Evolutionary conservation across 2,113 vertebrate genomes (phyloP).

Genomic region (Sapajus apella): DNA sequence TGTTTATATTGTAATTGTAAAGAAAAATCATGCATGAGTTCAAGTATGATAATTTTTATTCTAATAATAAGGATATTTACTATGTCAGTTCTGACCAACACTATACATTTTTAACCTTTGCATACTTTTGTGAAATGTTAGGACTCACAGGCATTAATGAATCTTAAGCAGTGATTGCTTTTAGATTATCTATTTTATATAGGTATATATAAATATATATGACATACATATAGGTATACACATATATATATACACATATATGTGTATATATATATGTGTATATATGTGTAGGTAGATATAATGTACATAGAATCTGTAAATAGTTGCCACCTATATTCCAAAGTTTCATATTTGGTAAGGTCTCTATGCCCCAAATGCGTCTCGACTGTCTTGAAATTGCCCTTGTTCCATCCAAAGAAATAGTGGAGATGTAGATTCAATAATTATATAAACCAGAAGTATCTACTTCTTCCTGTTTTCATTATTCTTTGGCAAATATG

Average conservation of each 20-base stretch:
- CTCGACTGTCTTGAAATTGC: neutral
- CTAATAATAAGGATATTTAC: constrained; percentile 30
- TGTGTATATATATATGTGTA: too few relatives aligned
- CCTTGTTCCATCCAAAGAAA: neutral
- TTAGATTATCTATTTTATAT: neutral
- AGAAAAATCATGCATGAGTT: neutral
- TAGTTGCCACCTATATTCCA: neutral
- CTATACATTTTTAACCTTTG: neutral
- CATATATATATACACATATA: fast-evolving
- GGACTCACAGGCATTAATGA: neutral
- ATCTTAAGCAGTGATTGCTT: neutral
- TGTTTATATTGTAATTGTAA: neutral
- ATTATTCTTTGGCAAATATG: neutral
- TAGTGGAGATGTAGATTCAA: neutral
- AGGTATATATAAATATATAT: neutral
- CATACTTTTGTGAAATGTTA: neutral
- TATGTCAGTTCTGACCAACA: neutral
- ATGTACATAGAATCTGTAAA: neutral
- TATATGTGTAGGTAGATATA: neutral
- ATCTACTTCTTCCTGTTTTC: neutral
- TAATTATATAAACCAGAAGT: neutral
- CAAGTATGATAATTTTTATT: neutral
- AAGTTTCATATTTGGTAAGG: neutral
- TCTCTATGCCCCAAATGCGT: neutral
- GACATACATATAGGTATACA: too few relatives aligned